Conservation (phyloP, 2,888 invertebrate species). For the Antheraea yamamai region DNA sequence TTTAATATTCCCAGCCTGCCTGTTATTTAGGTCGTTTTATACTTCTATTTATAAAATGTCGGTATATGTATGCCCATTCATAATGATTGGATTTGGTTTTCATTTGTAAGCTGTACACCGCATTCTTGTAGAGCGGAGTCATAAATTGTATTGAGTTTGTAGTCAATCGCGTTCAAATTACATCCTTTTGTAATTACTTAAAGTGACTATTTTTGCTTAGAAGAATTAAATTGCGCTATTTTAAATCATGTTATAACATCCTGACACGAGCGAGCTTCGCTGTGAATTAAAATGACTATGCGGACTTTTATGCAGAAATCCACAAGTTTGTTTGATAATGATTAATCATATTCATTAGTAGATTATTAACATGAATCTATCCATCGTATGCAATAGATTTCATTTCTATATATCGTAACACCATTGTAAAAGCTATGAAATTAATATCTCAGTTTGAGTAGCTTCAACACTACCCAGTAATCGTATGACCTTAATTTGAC, state of each 20-base stretch:
- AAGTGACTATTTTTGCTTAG: neutral
- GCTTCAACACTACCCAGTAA: no score
- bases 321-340: neutral
- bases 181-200: neutral
- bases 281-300: neutral
- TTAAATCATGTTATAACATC: neutral
- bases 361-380: neutral
- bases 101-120: neutral
- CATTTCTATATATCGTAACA: no score
- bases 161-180: neutral
- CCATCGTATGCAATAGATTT: no score
- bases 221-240: neutral
- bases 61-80: conserved; percentile 10
- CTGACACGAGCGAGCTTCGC: neutral
- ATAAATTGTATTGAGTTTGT: neutral
- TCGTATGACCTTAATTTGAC: no score
- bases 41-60: conserved; percentile 17
- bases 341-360: neutral
- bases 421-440: no score
- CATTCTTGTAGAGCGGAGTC: neutral
- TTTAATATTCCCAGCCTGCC: conserved; percentile 57
- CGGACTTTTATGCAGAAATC: neutral
- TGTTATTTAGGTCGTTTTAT: conserved; percentile 57
- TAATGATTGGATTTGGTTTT: neutral
- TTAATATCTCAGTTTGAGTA: no score